Percentiles rank a stretch among this genome's conserved stretches.
These are phyloP conservation scores for Carterocephalus palaemon DNA, from an alignment of 2,888 invertebrate genomes.

Conservation along the genomic window DNA sequence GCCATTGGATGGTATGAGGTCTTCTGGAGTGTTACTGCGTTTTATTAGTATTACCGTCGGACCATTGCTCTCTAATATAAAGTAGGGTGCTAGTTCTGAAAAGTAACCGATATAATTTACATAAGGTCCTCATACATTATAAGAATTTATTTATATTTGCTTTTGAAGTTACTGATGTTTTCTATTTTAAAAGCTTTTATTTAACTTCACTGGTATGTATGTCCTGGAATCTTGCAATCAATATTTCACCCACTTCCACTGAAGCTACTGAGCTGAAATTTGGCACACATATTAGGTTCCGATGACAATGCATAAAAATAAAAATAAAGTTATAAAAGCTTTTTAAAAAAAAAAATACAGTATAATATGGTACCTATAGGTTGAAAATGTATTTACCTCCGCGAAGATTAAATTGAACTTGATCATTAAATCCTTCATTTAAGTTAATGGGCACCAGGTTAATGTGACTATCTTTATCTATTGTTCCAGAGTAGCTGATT, in stretches of 20 bases:
- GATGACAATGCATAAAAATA: no score
- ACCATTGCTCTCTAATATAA: constrained; percentile 26
- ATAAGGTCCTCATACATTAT: no score
- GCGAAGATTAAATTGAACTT: constrained; percentile 36
- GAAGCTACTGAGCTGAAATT: no score
- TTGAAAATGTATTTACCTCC: constrained; percentile 37
- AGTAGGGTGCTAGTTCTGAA: constrained; percentile 38
- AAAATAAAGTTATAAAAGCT: no score
- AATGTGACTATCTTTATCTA: constrained; percentile 29
- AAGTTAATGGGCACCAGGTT: constrained; percentile 38
- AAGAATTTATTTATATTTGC: no score
- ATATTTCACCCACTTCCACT: no score
- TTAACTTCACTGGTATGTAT: no score
- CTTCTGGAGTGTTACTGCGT: constrained; percentile 31
- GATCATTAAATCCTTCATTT: constrained; percentile 35
- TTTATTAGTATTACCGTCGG: constrained; percentile 32
- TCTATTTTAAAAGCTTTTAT: no score
- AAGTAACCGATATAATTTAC: constrained; percentile 4
- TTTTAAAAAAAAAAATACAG: not conserved
- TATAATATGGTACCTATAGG: no score
- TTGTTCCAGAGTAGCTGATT: constrained; percentile 37
- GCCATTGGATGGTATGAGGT: constrained; percentile 34
- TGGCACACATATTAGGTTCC: no score
- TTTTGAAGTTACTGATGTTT: no score
- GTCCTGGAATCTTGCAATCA: no score